Base-by-base conservation (phyloP, 2,888 invertebrate species). In the Taphrorychus bicolor region DNA sequence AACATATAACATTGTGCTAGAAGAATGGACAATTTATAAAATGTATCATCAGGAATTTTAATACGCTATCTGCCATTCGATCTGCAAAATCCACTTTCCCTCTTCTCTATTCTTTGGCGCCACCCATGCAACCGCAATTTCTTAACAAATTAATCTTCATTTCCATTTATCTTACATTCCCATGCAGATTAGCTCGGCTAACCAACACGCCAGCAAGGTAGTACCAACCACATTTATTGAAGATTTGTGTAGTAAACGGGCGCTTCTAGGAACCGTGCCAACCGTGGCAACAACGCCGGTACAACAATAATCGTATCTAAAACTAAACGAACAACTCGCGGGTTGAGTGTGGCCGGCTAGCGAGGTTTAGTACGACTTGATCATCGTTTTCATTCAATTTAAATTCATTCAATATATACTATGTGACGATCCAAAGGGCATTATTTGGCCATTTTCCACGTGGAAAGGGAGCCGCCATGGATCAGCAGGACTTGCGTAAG, bases 361-460 rank as follows among this genome's bases (percentile, higher is more conserved):
- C 57, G 57, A 61, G 58, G 21, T 18, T 51, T 51, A 51, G 51
- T 51, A 21, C 51, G 22, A 51, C 45, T 45, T 66, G 60, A 24
- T 51, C 66, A 60, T 66, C 60, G 54, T 66, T 66, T 66, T 52
- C 51, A 66, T 66, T 66, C 59, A 66, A 66, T 21, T 42, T 60
- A 18, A 16, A 40, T 40, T 57, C 66, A 60, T 66, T 66, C 59
- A 66, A 41, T 24, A 32, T 14, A 56, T 40, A 52, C 41, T 61
- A 66, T 66, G 66, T 66, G 57, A 66, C 40, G 16, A 49, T 21
- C 22, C 32, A 54, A 53, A 49, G 18, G 48, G 24, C 57, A 18
- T 56, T 41, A 23, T 22, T 23, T 51, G 40, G 40, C 52, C 57
- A 21, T 51, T 48, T n/a, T 56, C 19, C 42, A 16, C 59, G 59